A percentile compares a stretch with the other conserved stretches of the same genome.
Evolutionary conservation across 2,888 invertebrate genomes (phyloP).

Genomic region (Dasysyrphus tricinctus): DNA sequence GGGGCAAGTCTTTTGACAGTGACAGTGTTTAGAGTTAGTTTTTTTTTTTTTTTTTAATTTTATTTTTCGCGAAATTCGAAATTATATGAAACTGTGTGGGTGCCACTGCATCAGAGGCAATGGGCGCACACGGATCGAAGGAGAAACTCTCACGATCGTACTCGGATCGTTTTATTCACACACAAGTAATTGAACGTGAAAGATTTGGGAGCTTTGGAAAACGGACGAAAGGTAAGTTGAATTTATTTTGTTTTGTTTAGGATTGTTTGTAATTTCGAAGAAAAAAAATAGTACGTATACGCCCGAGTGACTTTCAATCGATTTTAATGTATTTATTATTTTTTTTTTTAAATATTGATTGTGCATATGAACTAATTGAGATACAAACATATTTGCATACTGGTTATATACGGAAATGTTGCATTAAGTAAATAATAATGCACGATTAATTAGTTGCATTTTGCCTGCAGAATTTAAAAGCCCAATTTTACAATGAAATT

Average conservation of each 20-base stretch:
- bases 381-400: too few relatives aligned
- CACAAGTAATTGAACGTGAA: constrained; percentile 86
- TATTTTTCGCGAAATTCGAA: constrained; percentile 51
- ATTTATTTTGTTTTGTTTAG: not conserved
- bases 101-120: constrained; percentile 79
- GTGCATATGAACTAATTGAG: too few relatives aligned
- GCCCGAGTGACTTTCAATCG: constrained; percentile 5
- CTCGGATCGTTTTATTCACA: constrained; percentile 85
- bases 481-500: too few relatives aligned
- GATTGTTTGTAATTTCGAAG: not conserved
- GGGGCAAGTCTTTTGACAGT: constrained; percentile 62
- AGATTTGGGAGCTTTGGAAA: constrained; percentile 89
- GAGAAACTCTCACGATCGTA: constrained; percentile 88
- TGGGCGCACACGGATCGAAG: constrained; percentile 91
- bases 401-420: too few relatives aligned
- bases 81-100: constrained; percentile 59
- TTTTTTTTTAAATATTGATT: too few relatives aligned
- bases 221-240: constrained; percentile 84
- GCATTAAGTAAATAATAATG: too few relatives aligned
- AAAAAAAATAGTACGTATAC: constrained; percentile 14
- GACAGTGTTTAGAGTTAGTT: constrained; percentile 42
- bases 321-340: not conserved
- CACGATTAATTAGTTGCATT: too few relatives aligned
- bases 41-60: constrained; percentile 25
- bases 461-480: too few relatives aligned